These are phyloP conservation scores for Sus cebifrons DNA, from an alignment of 2,797 vertebrate genomes.

Conservation along the genomic window DNA sequence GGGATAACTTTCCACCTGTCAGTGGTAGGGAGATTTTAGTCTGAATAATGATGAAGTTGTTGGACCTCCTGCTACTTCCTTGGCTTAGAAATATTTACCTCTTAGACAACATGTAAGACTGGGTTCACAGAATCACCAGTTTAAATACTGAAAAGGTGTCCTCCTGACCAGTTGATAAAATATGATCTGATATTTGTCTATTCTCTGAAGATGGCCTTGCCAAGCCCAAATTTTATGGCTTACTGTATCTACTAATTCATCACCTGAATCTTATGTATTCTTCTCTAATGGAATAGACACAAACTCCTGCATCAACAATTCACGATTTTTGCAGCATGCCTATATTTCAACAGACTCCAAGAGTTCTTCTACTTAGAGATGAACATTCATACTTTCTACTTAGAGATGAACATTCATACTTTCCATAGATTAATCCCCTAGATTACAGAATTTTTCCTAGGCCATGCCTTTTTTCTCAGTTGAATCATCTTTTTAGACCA, in stretches of 20 bases:
- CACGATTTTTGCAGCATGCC: background rate
- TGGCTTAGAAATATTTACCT: background rate
- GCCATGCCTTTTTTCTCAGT: too few species aligned
- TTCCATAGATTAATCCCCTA: background rate
- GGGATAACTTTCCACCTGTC: slow-evolving; percentile 15
- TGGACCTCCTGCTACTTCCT: background rate
- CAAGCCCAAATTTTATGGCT: background rate
- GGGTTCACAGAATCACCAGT: background rate
- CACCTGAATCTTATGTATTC: background rate
- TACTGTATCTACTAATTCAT: background rate
- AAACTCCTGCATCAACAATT: background rate
- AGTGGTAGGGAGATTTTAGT: background rate
- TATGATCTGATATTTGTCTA: background rate
- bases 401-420: background rate
- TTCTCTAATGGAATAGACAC: background rate
- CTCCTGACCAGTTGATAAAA: background rate
- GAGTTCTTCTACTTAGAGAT: background rate
- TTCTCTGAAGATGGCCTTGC: background rate
- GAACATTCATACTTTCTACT: background rate
- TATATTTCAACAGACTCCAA: background rate
- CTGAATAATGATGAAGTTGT: background rate
- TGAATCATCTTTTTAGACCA: background rate
- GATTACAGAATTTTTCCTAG: background rate
- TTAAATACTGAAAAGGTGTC: background rate
- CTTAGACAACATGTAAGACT: background rate